A percentile compares a stretch with the other conserved stretches of the same genome.
Conservation (phyloP, 2,113 vertebrate genomes). For the Erpornis zantholeuca region DNA sequence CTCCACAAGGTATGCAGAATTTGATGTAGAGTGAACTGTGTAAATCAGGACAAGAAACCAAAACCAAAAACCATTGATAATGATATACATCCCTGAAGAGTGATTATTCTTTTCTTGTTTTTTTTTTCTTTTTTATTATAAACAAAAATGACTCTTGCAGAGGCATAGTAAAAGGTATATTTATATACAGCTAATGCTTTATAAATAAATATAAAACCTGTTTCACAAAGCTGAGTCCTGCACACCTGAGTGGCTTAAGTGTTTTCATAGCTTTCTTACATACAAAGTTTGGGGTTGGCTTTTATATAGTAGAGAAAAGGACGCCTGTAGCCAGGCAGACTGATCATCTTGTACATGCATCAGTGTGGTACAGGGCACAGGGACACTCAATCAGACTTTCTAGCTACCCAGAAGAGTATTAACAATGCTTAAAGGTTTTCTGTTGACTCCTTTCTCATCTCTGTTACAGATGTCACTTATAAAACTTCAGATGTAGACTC, state of each 20-base stretch:
- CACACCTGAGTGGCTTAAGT: background rate
- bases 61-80: background rate
- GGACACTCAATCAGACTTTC: background rate
- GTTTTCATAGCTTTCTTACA: background rate
- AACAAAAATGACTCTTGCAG: background rate
- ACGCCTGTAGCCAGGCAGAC: background rate
- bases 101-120: background rate
- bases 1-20: rapidly evolving
- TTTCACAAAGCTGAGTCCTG: background rate
- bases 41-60: background rate
- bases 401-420: background rate
- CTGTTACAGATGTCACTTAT: background rate
- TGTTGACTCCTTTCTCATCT: background rate
- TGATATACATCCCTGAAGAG: background rate
- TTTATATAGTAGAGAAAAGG: background rate
- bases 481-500: background rate
- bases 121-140: background rate
- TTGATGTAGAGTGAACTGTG: background rate
- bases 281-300: background rate
- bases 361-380: background rate
- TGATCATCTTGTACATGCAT: background rate
- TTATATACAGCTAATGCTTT: background rate
- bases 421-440: background rate
- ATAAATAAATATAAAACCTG: background rate
- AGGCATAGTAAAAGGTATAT: background rate